Evolutionary conservation across 2,113 vertebrate species (phyloP).

Genomic region (Rhinichthys klamathensis): DNA sequence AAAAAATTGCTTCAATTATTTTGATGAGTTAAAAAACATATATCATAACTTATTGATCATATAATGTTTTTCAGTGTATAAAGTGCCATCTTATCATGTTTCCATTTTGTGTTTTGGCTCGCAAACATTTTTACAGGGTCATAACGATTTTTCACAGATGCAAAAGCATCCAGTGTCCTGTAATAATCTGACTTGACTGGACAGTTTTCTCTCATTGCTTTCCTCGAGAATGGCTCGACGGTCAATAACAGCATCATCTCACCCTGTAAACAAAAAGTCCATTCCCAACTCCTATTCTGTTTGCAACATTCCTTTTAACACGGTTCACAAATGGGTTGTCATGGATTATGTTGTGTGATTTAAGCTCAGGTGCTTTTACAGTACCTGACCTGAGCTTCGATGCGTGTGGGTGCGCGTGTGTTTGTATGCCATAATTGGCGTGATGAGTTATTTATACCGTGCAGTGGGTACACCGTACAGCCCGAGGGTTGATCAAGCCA

Average conservation of each 20-base stretch:
- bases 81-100: not conserved
- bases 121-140: not conserved
- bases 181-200: slow-evolving; percentile 6
- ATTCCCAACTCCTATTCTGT: not conserved
- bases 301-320: not conserved
- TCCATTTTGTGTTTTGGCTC: not conserved
- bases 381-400: not conserved
- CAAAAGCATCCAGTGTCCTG: not conserved
- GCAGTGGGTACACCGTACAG: slow-evolving; percentile 70
- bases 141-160: not conserved
- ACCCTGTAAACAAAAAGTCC: not conserved
- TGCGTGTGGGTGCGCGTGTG: not conserved
- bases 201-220: not conserved
- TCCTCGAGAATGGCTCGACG: not conserved
- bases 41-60: too few relatives aligned
- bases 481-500: slow-evolving; percentile 73
- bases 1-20: too few relatives aligned
- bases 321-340: not conserved
- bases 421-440: slow-evolving; percentile 68
- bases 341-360: not conserved
- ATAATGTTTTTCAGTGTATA: not conserved
- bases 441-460: slow-evolving; percentile 78
- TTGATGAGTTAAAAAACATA: too few relatives aligned
- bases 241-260: slow-evolving; percentile 10
- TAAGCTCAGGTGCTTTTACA: not conserved